These are phyloP conservation scores for Gymnothorax javanicus DNA, from an alignment of 2,797 vertebrate species.

Conservation along the genomic window DNA sequence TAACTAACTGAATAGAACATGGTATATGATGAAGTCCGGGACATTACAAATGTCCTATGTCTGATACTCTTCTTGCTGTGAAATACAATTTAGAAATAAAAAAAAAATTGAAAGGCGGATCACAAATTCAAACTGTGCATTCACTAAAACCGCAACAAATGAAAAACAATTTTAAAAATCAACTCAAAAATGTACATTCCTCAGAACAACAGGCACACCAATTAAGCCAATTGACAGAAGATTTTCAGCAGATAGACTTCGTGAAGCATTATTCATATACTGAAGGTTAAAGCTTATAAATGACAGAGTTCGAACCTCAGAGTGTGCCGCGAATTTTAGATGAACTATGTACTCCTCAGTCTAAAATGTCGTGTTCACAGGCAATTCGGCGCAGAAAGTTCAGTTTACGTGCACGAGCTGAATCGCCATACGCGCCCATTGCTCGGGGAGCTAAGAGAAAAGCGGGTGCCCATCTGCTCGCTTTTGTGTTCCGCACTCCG, in stretches of 20 bases:
- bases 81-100: background rate
- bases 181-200: background rate
- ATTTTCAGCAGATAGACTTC: background rate
- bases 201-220: background rate
- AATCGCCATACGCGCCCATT: constrained; percentile 57
- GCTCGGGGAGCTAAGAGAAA: constrained; percentile 63
- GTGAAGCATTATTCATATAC: background rate
- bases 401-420: constrained; percentile 42
- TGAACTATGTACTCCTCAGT: background rate
- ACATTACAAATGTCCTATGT: background rate
- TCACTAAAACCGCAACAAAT: background rate
- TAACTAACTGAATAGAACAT: too few relatives aligned
- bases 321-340: background rate
- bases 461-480: constrained; percentile 84
- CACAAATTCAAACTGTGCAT: background rate
- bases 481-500: constrained; percentile 78
- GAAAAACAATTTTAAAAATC: background rate
- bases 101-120: background rate
- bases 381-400: constrained; percentile 38
- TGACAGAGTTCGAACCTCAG: background rate
- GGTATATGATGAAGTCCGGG: background rate
- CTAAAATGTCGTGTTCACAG: constrained; percentile 32
- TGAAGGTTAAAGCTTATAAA: background rate
- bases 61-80: background rate
- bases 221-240: background rate